phyloP scores from a whole-genome alignment of 2,888 invertebrate species.

The Cyaniris semiargus region DNA sequence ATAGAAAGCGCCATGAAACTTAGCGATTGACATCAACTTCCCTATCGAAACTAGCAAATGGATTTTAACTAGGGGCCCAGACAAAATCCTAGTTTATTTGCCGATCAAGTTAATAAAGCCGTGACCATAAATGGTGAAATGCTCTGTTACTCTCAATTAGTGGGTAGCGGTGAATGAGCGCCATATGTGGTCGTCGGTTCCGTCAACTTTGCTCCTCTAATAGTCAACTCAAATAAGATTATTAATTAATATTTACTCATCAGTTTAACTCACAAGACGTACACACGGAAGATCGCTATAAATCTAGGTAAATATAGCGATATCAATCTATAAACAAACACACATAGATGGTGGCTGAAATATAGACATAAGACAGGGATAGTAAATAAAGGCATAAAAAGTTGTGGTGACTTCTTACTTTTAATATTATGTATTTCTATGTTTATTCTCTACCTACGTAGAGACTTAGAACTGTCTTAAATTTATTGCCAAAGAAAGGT shows the following conservation, averaged over 20 bases:
- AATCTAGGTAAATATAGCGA: neutral
- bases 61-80: too few species aligned
- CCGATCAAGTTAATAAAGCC: slow-evolving; percentile 70
- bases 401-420: neutral
- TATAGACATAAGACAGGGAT: neutral
- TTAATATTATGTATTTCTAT: neutral
- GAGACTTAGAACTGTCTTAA: neutral
- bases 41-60: too few species aligned
- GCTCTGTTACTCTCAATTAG: slow-evolving; percentile 76
- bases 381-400: neutral
- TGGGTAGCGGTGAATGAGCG: slow-evolving; percentile 69
- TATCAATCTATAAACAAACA: neutral
- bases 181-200: slow-evolving; percentile 73
- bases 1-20: too few species aligned
- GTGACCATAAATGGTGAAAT: slow-evolving; percentile 76
- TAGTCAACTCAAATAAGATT: slow-evolving; percentile 67
- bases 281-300: slow-evolving; percentile 9
- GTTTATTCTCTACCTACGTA: neutral
- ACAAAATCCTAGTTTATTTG: slow-evolving; percentile 61
- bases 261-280: slow-evolving; percentile 23
- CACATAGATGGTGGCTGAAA: neutral
- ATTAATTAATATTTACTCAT: slow-evolving; percentile 70
- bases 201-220: slow-evolving; percentile 70
- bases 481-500: neutral
- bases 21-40: too few species aligned